Evolutionary conservation across 2,888 invertebrate genomes (phyloP).

Genomic region (Mamestra brassicae): DNA sequence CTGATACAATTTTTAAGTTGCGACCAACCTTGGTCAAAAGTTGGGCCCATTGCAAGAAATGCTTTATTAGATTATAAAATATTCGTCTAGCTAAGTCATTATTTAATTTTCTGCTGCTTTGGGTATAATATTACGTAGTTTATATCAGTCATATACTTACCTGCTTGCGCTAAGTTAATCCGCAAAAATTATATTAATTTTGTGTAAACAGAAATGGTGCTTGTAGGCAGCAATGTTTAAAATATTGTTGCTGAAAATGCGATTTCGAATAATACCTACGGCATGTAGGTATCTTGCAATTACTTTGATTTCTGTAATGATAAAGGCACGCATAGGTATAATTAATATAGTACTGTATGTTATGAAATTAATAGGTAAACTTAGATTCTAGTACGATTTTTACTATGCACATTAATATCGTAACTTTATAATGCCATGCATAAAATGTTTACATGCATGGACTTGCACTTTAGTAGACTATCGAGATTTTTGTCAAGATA

Average conservation of each 20-base stretch:
- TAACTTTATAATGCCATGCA: slow-evolving; percentile 14
- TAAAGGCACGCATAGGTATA: slow-evolving; percentile 8
- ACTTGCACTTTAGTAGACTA: slow-evolving; percentile 37
- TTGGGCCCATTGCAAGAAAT: not conserved
- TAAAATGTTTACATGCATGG: slow-evolving; percentile 12
- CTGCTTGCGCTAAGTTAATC: slow-evolving; percentile 8
- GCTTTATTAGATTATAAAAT: slow-evolving; percentile 1
- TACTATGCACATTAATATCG: slow-evolving; percentile 29
- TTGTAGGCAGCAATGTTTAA: slow-evolving; percentile 29
- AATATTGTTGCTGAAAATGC: slow-evolving; percentile 12
- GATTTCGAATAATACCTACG: not conserved
- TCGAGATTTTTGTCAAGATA: slow-evolving; percentile 30
- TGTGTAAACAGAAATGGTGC: slow-evolving; percentile 11
- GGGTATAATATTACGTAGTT: slow-evolving; percentile 1
- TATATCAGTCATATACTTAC: not conserved
- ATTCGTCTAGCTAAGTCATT: slow-evolving; percentile 36
- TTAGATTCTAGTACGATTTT: not conserved
- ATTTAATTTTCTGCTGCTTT: slow-evolving; percentile 17
- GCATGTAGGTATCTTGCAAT: not conserved
- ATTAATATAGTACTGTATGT: not conserved
- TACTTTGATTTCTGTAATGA: slow-evolving; percentile 1
- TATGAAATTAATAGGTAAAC: slow-evolving; percentile 6
- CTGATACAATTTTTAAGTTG: not conserved
- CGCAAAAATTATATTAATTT: not conserved
- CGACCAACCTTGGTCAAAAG: not conserved